Evolutionary conservation across 1,140 invertebrate species (phyloP), one percentile per base, ranked within the genome.

Genomic region (Hyphantria cunea): DNA sequence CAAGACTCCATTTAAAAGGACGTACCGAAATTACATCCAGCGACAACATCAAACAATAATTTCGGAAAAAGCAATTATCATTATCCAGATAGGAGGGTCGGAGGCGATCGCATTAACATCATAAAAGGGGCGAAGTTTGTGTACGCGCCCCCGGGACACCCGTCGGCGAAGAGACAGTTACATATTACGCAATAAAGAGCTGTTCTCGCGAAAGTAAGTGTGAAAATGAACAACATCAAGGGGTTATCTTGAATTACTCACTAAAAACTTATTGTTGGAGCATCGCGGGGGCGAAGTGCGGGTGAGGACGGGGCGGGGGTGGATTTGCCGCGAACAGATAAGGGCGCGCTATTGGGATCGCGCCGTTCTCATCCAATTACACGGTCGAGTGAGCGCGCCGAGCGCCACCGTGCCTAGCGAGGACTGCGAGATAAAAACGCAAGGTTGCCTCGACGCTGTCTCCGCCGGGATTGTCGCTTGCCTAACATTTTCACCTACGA

Each of bases 171-270:
- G 82, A 87, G 86, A 89, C 86, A 90, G 87, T 86, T 89, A 90
- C 86, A 88, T 86, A 90, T 90, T 90, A 88, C 80, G 86, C 86
- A 86, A 90, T 90, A 90, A 89, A 89, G 84, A 88, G 81, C 88
- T 89, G 87, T 90, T 90, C 87, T 90, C 87, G 87, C 84, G 83
- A 84, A 89, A 90, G 87, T 86, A 90, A 90, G 87, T 90, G 87
- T 90, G 87, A 90, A 90, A 90, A 90, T 90, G 87, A 90, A 87
- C 86, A 89, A 89, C 86, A 88, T 88, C 83, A 90, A 90, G 87
- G 87, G 87, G 86, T 89, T 90, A 90, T 90, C 87, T 90, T 87
- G 84, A 89, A 90, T 90, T 89, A 89, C 87, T 90, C 87, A 89
- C 87, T 90, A 90, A 90, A 90, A 90, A 90, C 84, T 90, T 90